Base-by-base conservation (phyloP, 2,888 invertebrate genomes). In the Macropis europaea region DNA sequence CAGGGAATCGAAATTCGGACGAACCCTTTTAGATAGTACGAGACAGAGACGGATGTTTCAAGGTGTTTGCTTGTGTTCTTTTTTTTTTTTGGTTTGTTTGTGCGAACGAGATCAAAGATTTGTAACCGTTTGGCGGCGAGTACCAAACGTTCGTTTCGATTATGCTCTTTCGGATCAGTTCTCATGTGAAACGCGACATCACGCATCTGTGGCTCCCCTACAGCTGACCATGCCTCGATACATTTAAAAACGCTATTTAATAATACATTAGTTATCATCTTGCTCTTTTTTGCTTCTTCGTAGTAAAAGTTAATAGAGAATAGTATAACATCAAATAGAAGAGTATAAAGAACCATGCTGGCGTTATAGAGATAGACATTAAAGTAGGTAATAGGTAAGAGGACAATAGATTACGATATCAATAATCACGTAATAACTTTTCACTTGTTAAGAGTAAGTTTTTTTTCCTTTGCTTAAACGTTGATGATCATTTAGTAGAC, bases 321-420 rank as follows among this genome's bases (percentile, higher is more conserved):
- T 87, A 87, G 84, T 79, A 81, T 87, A 85, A 87, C 88, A 88
- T 88, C 86, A 80, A 89, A 88, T 88, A 87, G 86, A 88, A 87
- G 86, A 87, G 86, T 88, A 85, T 86, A 86, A 88, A 86, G 87
- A 87, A 86, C 84, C 86, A 88, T 89, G 87, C 86, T 85, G 84
- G 83, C 83, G 82, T 88, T 24, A 86, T 84, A 88, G 86, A 88
- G 87, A 87, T 88, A 86, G 88, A 88, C 87, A 89, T 89, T 88
- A 87, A 88, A 87, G 85, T 88, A 84, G 86, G 81, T 88, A 86
- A 85, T 88, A 87, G 85, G 81, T 87, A 85, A 86, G 85, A 87
- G 87, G 88, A 86, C 84, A 80, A 87, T 87, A 89, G 84, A 86
- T 88, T 89, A 89, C 84, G 82, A 86, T 87, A 87, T 84, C 81